Percentiles rank a stretch among this genome's conserved stretches.
Evolutionary conservation across 2,888 invertebrate species (phyloP).

Genomic region (Temnothorax ravouxi): DNA sequence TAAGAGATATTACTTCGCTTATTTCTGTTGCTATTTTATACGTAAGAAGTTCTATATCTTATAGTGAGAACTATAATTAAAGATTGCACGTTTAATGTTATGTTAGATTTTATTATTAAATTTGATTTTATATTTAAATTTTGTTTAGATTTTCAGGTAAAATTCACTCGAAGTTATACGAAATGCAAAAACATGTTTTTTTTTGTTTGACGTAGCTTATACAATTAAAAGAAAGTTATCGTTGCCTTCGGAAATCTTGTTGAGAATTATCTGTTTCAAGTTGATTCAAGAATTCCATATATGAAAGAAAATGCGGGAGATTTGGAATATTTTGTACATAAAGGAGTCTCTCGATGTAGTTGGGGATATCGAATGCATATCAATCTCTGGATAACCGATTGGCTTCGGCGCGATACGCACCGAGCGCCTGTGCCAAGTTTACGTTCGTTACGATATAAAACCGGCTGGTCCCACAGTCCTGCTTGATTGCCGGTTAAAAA

Average conservation of each 20-base stretch:
- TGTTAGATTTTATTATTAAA: background rate
- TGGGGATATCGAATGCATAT: background rate
- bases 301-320: background rate
- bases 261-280: background rate
- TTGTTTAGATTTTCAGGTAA: background rate
- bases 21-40: background rate
- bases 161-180: background rate
- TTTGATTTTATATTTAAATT: background rate
- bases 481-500: constrained; percentile 85
- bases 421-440: constrained; percentile 51
- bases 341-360: background rate
- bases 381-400: constrained; percentile 24
- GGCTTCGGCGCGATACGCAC: constrained; percentile 25
- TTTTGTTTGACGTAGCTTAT: background rate
- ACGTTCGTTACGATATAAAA: constrained; percentile 66
- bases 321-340: background rate
- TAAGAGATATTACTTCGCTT: constrained; percentile 18
- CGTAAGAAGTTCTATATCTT: constrained; percentile 14
- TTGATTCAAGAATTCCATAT: background rate
- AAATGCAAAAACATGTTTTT: background rate
- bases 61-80: constrained; percentile 13
- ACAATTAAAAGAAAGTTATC: background rate
- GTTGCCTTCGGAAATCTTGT: background rate
- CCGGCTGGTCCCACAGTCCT: constrained; percentile 81
- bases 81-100: constrained; percentile 13